phyloP scores from a whole-genome alignment of 2,797 vertebrate genomes.

The Sebastes diploproa region DNA sequence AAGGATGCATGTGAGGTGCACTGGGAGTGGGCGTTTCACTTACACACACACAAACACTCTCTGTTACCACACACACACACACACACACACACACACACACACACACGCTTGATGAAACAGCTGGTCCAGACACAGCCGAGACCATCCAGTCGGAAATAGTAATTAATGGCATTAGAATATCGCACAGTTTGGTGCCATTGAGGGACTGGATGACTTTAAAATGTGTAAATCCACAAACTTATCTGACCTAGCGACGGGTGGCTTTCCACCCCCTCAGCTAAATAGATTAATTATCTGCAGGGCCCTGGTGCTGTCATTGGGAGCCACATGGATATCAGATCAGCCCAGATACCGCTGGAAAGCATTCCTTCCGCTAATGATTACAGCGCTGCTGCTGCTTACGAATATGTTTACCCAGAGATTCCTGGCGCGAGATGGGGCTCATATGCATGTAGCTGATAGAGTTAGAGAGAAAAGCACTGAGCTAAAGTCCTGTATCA shows the following conservation, averaged over 20 bases:
- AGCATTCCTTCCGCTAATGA: constrained; percentile 66
- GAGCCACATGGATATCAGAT: constrained; percentile 70
- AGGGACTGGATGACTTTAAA: constrained; percentile 83
- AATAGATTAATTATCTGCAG: constrained; percentile 79
- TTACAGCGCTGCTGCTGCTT: constrained; percentile 59
- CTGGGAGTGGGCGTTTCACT: constrained; percentile 53
- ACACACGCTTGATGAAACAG: constrained; percentile 76
- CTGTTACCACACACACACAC: constrained; percentile 8
- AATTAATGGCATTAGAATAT: constrained; percentile 85
- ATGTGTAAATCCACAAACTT: constrained; percentile 81
- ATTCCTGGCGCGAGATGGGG: constrained; percentile 22
- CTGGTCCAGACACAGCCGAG: constrained; percentile 81
- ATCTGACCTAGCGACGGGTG: constrained; percentile 74
- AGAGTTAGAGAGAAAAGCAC: neutral
- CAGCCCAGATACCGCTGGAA: constrained; percentile 61
- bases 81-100: constrained; percentile 4
- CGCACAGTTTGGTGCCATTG: constrained; percentile 79
- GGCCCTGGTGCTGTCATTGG: constrained; percentile 65
- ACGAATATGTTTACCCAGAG: constrained; percentile 52
- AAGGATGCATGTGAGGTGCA: constrained; percentile 54
- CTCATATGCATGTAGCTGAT: constrained; percentile 24
- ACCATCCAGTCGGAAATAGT: constrained; percentile 84
- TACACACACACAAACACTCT: constrained; percentile 20
- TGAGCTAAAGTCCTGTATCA: neutral
- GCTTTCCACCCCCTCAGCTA: constrained; percentile 73